A percentile compares a stretch with the other conserved stretches of the same genome.
phyloP scores from a whole-genome alignment of 30 jellyfish, hydroid and myxozoan species.

The Cassiopea andromeda region DNA sequence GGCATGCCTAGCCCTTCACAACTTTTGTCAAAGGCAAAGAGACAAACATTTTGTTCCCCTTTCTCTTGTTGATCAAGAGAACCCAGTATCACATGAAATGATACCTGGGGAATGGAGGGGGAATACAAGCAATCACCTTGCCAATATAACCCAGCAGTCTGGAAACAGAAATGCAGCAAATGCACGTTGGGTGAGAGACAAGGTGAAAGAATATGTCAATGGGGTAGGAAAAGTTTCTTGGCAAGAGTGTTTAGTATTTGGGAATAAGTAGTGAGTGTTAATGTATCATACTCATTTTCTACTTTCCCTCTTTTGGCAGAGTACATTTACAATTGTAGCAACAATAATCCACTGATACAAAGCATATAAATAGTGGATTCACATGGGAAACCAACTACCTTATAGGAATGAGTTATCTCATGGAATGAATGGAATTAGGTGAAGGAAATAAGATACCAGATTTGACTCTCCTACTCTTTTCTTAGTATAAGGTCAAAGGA shows the following conservation, averaged over 20 bases:
- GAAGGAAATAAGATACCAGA: no score
- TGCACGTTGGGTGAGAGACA: background rate
- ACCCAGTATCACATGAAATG: background rate
- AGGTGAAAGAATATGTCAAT: background rate
- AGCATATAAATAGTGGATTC: no score
- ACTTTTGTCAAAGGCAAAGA: background rate
- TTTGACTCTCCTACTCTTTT: no score
- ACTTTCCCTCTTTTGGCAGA: background rate
- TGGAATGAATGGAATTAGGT: no score
- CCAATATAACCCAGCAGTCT: background rate
- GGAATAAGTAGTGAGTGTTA: background rate
- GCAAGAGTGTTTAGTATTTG: background rate
- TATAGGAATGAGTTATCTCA: no score
- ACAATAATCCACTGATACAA: background rate
- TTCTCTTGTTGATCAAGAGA: background rate
- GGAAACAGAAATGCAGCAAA: background rate
- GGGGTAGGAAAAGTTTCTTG: background rate
- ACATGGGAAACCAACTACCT: no score
- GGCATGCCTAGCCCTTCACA: background rate
- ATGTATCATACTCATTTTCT: background rate
- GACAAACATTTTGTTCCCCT: background rate
- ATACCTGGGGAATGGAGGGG: background rate
- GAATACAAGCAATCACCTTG: background rate
- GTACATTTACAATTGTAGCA: background rate
- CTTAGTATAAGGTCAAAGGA: no score